Evolutionary conservation across 2,888 invertebrate species (phyloP).

Genomic region (Trilocha varians): DNA sequence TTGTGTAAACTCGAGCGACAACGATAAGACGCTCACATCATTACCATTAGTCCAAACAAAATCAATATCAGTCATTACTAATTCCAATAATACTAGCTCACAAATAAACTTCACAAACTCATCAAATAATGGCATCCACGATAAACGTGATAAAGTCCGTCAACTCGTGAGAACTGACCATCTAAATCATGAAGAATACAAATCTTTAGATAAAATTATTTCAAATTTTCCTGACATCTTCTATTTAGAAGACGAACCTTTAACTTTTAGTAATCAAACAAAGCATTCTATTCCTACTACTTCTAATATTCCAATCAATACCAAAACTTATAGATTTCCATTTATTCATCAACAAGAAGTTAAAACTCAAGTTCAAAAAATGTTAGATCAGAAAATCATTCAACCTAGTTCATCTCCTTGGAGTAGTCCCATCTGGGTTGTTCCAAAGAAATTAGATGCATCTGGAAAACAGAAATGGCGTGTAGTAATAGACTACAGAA

Average conservation of each 20-base stretch:
- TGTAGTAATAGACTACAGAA: slow-evolving; percentile 19
- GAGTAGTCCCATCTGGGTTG: slow-evolving; percentile 32
- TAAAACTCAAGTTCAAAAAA: slow-evolving; percentile 14
- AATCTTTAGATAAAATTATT: slow-evolving; percentile 14
- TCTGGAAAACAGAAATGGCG: slow-evolving; percentile 25
- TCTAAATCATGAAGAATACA: slow-evolving; percentile 22
- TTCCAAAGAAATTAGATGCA: slow-evolving; percentile 32
- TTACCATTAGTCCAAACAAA: background rate
- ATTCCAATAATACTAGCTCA: background rate
- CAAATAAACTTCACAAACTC: no score
- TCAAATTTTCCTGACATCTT: slow-evolving; percentile 25
- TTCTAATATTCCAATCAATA: background rate
- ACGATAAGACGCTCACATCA: background rate
- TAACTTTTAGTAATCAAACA: slow-evolving; percentile 15
- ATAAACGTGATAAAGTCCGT: slow-evolving; percentile 1
- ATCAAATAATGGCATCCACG: background rate
- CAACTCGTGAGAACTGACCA: slow-evolving; percentile 13
- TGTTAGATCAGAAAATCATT: slow-evolving; percentile 8
- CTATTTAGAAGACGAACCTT: slow-evolving; percentile 19
- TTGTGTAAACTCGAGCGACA: slow-evolving; percentile 2
- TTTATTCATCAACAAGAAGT: slow-evolving; percentile 23
- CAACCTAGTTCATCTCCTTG: slow-evolving; percentile 22
- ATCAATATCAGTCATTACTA: slow-evolving; percentile 5
- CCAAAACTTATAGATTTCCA: slow-evolving; percentile 23
- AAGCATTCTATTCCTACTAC: slow-evolving; percentile 24